These are phyloP conservation scores for Propithecus coquereli DNA, from an alignment of 2,113 vertebrate species.

Conservation along the genomic window DNA sequence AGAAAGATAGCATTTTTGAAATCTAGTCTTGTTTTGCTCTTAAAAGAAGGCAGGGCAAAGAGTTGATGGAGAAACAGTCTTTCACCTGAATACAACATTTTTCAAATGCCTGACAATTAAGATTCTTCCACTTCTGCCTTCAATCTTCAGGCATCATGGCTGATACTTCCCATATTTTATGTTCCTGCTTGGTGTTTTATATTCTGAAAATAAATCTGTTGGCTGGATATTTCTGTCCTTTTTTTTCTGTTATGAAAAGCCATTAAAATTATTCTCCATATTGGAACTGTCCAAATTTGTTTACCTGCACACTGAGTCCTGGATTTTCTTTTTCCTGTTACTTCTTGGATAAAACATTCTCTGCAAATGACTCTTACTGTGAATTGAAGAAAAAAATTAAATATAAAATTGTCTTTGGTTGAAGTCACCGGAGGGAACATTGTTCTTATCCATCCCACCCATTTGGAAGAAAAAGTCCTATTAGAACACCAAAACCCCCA, in stretches of 20 bases:
- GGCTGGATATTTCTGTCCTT: slow-evolving; percentile 51
- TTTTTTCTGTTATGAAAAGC: slow-evolving; percentile 43
- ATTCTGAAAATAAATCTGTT: slow-evolving; percentile 72
- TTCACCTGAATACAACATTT: slow-evolving; percentile 58
- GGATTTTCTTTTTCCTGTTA: slow-evolving; percentile 37
- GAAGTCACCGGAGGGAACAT: neutral
- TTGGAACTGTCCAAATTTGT: slow-evolving; percentile 59
- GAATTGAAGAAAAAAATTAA: neutral
- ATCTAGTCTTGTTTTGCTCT: slow-evolving; percentile 44
- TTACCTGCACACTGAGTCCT: slow-evolving; percentile 44
- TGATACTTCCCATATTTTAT: slow-evolving; percentile 68
- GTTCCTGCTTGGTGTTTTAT: slow-evolving; percentile 69
- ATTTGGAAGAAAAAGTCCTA: slow-evolving; percentile 11
- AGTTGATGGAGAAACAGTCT: slow-evolving; percentile 58
- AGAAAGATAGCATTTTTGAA: slow-evolving; percentile 34
- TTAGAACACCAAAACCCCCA: neutral
- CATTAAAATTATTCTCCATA: slow-evolving; percentile 71
- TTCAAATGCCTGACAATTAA: slow-evolving; percentile 71
- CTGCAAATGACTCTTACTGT: neutral
- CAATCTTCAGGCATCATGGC: slow-evolving; percentile 60
- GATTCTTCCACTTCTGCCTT: slow-evolving; percentile 64
- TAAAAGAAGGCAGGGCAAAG: slow-evolving; percentile 15
- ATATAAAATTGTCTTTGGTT: slow-evolving; percentile 35
- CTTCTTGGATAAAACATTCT: slow-evolving; percentile 32
- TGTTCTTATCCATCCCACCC: neutral